A percentile compares a stretch with the other conserved stretches of the same genome.
Evolutionary conservation across 2,797 vertebrate genomes (phyloP).

Genomic region (Onychomys torridus): DNA sequence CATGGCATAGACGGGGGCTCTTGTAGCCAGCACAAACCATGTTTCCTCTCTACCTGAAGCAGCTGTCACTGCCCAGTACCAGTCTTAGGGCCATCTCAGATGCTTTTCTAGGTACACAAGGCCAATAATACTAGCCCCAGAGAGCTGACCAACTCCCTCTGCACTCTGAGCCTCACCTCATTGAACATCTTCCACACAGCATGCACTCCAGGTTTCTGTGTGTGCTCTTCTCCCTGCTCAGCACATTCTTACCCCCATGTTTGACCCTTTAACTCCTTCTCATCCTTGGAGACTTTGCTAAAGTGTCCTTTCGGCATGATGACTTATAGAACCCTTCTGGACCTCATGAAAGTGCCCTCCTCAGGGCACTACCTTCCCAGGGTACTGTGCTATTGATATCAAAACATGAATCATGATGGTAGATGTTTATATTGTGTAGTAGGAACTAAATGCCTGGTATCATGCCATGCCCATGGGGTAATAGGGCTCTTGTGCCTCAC

Average conservation of each 20-base stretch:
- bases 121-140: accelerated
- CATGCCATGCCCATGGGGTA: background rate
- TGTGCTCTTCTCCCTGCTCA: background rate
- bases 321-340: background rate
- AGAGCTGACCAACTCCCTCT: accelerated
- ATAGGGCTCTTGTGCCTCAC: background rate
- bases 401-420: background rate
- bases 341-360: background rate
- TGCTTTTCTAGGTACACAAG: background rate
- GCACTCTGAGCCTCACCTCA: background rate
- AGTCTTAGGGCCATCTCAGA: background rate
- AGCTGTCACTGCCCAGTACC: background rate
- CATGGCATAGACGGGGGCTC: background rate
- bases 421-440: background rate
- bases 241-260: background rate
- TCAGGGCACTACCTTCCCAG: too few species aligned
- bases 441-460: background rate
- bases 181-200: accelerated
- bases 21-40: background rate
- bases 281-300: background rate
- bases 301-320: background rate
- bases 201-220: background rate
- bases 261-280: background rate
- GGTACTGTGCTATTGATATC: background rate
- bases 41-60: background rate